Percentiles rank a stretch among this genome's conserved stretches.
Conservation (phyloP, 2,888 invertebrate genomes). For the Lasioglossum figueresi region DNA sequence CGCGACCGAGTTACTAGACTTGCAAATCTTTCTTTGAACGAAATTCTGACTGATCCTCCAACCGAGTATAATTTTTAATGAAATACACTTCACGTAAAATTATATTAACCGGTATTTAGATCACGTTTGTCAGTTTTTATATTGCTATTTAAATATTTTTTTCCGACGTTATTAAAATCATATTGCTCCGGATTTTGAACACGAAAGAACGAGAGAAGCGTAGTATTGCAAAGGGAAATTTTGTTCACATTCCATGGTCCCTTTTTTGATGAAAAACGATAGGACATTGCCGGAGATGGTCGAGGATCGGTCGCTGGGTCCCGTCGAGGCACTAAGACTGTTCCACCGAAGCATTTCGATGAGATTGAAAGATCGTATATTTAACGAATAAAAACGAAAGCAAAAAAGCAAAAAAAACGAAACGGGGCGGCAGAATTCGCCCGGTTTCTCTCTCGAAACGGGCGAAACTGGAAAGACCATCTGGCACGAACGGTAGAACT, state of each 20-base stretch:
- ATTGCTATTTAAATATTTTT: not conserved
- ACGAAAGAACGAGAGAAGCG: not conserved
- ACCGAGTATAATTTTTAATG: not conserved
- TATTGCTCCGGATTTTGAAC: not conserved
- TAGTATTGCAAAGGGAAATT: not conserved
- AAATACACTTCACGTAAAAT: not conserved
- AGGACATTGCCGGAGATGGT: not conserved
- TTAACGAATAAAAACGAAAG: not conserved
- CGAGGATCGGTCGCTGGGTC: constrained; percentile 50
- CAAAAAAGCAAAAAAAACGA: not conserved
- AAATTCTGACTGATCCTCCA: not conserved
- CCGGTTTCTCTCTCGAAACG: constrained; percentile 42
- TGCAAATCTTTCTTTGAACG: not conserved
- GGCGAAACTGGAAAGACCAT: constrained; percentile 52
- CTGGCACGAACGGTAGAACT: constrained; percentile 72
- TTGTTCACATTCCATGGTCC: not conserved
- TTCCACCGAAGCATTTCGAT: constrained; percentile 80
- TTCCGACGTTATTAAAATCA: not conserved
- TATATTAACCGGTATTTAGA: not conserved
- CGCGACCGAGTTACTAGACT: not conserved
- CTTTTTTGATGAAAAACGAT: not conserved
- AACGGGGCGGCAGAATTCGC: constrained; percentile 26
- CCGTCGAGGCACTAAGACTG: constrained; percentile 68
- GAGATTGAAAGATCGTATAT: constrained; percentile 65
- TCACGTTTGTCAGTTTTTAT: not conserved